These are phyloP conservation scores for Triplophysa tibetana DNA, from an alignment of 2,113 vertebrate genomes.

Conservation along the genomic window DNA sequence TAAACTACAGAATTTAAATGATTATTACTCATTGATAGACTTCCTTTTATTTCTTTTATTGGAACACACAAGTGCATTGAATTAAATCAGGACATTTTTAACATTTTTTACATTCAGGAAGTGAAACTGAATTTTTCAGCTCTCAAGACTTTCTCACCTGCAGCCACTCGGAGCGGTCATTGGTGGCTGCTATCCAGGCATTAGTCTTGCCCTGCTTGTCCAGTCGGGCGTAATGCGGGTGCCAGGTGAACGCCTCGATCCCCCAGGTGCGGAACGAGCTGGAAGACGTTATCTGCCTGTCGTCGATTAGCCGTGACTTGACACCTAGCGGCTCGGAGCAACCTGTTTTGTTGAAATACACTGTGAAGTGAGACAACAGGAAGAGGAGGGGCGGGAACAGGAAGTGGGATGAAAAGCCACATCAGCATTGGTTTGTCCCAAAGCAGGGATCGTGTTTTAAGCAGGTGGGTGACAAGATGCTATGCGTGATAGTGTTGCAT, in stretches of 20 bases:
- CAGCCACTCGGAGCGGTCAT: conserved; percentile 82
- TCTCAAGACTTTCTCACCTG: conserved; percentile 77
- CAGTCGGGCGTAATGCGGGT: conserved; percentile 84
- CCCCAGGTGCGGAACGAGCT: conserved; percentile 90
- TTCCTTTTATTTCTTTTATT: too few species aligned
- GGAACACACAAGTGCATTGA: too few species aligned
- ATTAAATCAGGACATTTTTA: too few species aligned
- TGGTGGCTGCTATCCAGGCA: conserved; percentile 85
- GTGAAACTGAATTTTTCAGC: neutral
- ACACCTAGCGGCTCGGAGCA: conserved; percentile 91
- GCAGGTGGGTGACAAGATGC: conserved; percentile 11
- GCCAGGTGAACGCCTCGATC: conserved; percentile 86
- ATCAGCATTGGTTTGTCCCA: conserved; percentile 11
- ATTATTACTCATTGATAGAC: too few species aligned
- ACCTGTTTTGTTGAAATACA: conserved; percentile 87
- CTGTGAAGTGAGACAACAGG: conserved; percentile 70
- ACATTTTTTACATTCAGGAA: too few species aligned
- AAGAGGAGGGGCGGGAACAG: conserved; percentile 9
- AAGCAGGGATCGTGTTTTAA: conserved; percentile 1
- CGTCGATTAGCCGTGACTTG: conserved; percentile 81
- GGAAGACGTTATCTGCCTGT: conserved; percentile 87
- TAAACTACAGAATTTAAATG: too few species aligned
- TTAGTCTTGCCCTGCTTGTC: conserved; percentile 95
- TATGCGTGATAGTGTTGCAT: neutral
- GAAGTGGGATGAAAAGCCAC: conserved; percentile 59